A percentile compares a stretch with the other conserved stretches of the same genome.
Evolutionary conservation across 2,797 vertebrate genomes (phyloP).

Genomic region (Microctenopoma steveboyesi): DNA sequence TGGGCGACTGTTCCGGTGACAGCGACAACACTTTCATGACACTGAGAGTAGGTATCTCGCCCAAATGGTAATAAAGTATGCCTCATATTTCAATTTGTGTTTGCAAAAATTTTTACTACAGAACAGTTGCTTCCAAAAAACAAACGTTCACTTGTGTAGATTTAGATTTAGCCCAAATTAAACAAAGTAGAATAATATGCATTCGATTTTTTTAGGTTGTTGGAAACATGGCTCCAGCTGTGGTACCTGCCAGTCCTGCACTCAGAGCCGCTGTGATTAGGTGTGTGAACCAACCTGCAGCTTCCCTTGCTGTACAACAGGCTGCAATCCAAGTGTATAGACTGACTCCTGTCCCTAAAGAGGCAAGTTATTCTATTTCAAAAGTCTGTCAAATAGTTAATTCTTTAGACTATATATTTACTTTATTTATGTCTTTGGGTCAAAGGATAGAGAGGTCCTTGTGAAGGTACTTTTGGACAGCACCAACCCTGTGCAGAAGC

Average conservation of each 20-base stretch:
- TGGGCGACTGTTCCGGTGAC: slow-evolving; percentile 88
- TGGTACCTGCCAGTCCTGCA: slow-evolving; percentile 83
- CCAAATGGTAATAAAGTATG: neutral
- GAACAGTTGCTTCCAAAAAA: no score
- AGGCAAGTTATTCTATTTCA: slow-evolving; percentile 80
- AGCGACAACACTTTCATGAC: slow-evolving; percentile 87
- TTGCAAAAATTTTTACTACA: no score
- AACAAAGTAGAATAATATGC: neutral
- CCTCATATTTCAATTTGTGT: no score
- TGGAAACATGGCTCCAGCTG: slow-evolving; percentile 92
- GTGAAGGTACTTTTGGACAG: slow-evolving; percentile 83
- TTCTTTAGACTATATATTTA: neutral
- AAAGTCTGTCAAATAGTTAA: neutral
- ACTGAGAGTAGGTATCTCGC: slow-evolving; percentile 85
- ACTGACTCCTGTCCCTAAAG: slow-evolving; percentile 84
- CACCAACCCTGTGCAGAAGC: slow-evolving; percentile 85
- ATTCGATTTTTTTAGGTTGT: slow-evolving; percentile 82
- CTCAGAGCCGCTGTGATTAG: slow-evolving; percentile 85
- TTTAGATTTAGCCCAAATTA: no score
- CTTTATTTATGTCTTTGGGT: slow-evolving; percentile 17
- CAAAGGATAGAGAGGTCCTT: slow-evolving; percentile 84
- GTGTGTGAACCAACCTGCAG: slow-evolving; percentile 85
- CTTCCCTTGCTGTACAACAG: slow-evolving; percentile 87
- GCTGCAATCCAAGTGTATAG: slow-evolving; percentile 93
- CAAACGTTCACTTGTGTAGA: no score